Conservation (phyloP, 2,113 vertebrate genomes). For the Lathamus discolor region DNA sequence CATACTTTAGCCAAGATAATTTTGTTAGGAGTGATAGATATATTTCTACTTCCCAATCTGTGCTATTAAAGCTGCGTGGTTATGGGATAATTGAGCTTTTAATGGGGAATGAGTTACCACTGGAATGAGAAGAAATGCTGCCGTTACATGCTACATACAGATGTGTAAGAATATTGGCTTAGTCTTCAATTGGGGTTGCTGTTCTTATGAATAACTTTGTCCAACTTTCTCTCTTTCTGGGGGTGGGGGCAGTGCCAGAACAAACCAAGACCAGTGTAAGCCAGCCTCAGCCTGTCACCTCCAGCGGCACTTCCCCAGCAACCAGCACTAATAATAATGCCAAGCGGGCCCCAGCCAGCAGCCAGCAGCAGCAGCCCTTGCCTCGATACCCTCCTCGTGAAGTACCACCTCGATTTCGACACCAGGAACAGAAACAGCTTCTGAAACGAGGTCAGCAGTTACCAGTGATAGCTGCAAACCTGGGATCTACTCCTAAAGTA, state of each 20-base stretch:
- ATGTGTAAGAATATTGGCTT: not conserved
- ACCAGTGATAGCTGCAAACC: slow-evolving; percentile 80
- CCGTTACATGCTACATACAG: not conserved
- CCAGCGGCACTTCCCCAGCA: slow-evolving; percentile 79
- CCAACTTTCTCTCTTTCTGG: slow-evolving; percentile 67
- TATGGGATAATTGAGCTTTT: not conserved
- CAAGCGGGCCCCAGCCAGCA: slow-evolving; percentile 88
- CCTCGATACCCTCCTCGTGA: slow-evolving; percentile 86
- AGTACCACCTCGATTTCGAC: slow-evolving; percentile 86
- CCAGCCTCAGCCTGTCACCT: slow-evolving; percentile 83
- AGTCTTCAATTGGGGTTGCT: not conserved
- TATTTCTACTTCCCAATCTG: not conserved
- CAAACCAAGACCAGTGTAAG: slow-evolving; percentile 84
- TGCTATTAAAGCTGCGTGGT: not conserved
- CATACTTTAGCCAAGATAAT: not conserved
- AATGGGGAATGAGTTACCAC: not conserved
- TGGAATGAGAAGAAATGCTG: not conserved
- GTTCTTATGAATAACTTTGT: slow-evolving; percentile 50
- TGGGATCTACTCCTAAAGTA: slow-evolving; percentile 85
- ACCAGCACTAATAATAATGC: slow-evolving; percentile 92
- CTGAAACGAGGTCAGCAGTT: slow-evolving; percentile 85
- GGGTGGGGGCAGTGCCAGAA: slow-evolving; percentile 87
- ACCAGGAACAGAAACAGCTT: slow-evolving; percentile 88
- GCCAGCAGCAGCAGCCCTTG: slow-evolving; percentile 78
- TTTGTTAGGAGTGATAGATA: not conserved